phyloP scores from a whole-genome alignment of 2,888 invertebrate species.

The Petrolisthes cinctipes region DNA sequence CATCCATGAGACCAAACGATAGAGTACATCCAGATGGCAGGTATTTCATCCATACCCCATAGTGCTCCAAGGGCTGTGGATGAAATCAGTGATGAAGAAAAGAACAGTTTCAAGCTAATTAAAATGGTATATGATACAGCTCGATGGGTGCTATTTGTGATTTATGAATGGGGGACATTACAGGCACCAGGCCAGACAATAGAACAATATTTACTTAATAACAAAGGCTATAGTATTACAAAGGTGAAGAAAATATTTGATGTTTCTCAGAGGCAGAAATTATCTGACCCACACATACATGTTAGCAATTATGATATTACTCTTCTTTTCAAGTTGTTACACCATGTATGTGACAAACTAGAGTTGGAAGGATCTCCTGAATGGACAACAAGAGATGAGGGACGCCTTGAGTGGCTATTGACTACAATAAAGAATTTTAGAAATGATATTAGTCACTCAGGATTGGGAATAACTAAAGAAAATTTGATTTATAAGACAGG shows the following conservation, averaged over 20 bases:
- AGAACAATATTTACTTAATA: slow-evolving; percentile 17
- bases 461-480: slow-evolving; percentile 4
- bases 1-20: too few species aligned
- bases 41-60: not conserved
- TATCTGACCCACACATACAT: not conserved
- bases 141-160: slow-evolving; percentile 14
- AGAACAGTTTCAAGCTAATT: slow-evolving; percentile 21
- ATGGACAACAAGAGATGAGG: not conserved
- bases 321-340: not conserved
- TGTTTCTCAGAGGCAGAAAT: not conserved
- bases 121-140: slow-evolving; percentile 31
- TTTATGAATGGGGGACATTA: slow-evolving; percentile 27
- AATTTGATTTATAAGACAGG: not conserved
- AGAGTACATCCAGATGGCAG: not conserved
- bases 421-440: slow-evolving; percentile 25
- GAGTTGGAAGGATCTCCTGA: not conserved
- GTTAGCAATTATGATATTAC: slow-evolving; percentile 26
- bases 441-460: slow-evolving; percentile 20
- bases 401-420: slow-evolving; percentile 8
- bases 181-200: slow-evolving; percentile 20
- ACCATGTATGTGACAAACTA: slow-evolving; percentile 23
- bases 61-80: not conserved
- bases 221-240: not conserved
- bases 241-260: slow-evolving; percentile 11
- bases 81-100: slow-evolving; percentile 31